Evolutionary conservation across 2,113 vertebrate genomes (phyloP).

Genomic region (Oophaga pumilio): DNA sequence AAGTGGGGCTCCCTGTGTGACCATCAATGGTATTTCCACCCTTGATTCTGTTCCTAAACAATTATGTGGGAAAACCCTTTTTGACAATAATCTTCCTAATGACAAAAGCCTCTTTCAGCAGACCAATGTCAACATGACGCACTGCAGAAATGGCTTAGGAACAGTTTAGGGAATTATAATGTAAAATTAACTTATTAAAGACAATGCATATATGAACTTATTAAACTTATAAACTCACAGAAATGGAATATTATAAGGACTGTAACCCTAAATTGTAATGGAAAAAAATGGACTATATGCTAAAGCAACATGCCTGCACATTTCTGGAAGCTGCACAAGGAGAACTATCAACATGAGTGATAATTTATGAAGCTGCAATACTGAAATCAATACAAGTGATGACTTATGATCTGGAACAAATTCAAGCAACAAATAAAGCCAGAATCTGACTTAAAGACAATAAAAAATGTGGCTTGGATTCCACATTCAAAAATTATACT

Average conservation of each 20-base stretch:
- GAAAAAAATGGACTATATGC: not conserved
- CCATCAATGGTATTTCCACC: no score
- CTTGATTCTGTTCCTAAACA: no score
- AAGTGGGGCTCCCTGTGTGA: no score
- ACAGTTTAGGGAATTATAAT: not conserved
- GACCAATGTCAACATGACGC: no score
- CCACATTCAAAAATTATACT: not conserved
- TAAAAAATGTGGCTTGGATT: not conserved
- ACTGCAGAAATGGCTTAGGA: no score
- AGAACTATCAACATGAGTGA: not conserved
- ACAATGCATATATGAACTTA: not conserved
- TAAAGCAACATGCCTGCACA: not conserved
- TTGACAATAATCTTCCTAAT: no score
- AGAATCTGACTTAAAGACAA: not conserved
- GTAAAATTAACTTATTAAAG: not conserved
- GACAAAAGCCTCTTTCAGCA: no score
- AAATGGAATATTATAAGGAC: not conserved
- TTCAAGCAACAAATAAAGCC: constrained; percentile 3
- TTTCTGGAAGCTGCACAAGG: constrained; percentile 10
- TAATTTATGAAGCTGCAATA: constrained; percentile 21
- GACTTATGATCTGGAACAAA: constrained; percentile 1
- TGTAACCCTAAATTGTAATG: not conserved
- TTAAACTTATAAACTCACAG: not conserved
- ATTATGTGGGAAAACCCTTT: no score
- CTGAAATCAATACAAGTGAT: constrained; percentile 25